Evolutionary conservation across 2,888 invertebrate species (phyloP).

Genomic region (Euplagia quadripunctaria): DNA sequence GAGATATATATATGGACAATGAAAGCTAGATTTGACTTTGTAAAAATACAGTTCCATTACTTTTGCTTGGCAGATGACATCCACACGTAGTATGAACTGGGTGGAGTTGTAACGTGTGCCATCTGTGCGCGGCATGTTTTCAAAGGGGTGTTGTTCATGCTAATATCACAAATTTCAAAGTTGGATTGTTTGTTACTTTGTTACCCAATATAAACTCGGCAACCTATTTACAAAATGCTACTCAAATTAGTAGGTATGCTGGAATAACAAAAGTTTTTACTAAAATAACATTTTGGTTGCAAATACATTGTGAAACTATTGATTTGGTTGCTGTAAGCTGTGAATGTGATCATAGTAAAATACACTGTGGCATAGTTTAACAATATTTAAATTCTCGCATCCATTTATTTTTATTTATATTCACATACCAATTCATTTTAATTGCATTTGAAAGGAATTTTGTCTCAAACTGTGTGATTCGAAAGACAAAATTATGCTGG

Average conservation of each 20-base stretch:
- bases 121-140: conserved; percentile 21
- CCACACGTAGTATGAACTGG: conserved; percentile 15
- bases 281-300: conserved; percentile 5
- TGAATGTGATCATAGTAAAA: not conserved
- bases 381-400: not conserved
- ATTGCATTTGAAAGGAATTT: too few species aligned
- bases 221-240: conserved; percentile 17
- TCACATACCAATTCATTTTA: not conserved
- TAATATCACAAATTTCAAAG: conserved; percentile 26
- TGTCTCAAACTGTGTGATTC: too few species aligned
- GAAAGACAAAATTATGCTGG: too few species aligned
- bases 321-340: not conserved
- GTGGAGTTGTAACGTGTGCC: conserved; percentile 14
- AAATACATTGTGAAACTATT: not conserved
- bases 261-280: not conserved
- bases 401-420: not conserved
- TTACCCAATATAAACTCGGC: conserved; percentile 16
- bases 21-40: conserved; percentile 3
- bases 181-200: conserved; percentile 21
- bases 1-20: not conserved
- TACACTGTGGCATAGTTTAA: not conserved
- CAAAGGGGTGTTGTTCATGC: conserved; percentile 26
- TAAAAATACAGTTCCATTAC: conserved; percentile 17
- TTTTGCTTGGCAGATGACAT: conserved; percentile 11
- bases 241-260: conserved; percentile 3